Evolutionary conservation across 2,888 invertebrate species (phyloP).

Genomic region (Baronia brevicornis): DNA sequence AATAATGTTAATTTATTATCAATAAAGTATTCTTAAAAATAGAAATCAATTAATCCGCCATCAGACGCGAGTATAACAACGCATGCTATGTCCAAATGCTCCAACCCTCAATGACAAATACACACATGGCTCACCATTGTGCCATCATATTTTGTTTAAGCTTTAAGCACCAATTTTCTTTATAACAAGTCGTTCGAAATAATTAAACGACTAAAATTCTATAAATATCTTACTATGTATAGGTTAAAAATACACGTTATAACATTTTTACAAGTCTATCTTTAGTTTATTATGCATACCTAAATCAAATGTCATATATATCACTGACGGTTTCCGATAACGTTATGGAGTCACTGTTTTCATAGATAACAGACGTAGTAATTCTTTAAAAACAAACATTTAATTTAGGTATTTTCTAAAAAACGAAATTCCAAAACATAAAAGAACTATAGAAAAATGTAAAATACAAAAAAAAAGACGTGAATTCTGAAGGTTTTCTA

Average conservation of each 20-base stretch:
- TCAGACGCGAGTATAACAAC: constrained; percentile 63
- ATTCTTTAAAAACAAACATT: constrained; percentile 35
- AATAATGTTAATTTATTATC: too few relatives aligned
- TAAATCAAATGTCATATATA: constrained; percentile 27
- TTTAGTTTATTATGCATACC: constrained; percentile 48
- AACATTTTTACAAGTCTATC: constrained; percentile 75
- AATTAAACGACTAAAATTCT: constrained; percentile 75
- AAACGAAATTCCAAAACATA: constrained; percentile 41
- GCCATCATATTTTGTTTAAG: constrained; percentile 61
- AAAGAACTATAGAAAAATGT: constrained; percentile 41
- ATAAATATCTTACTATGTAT: constrained; percentile 76
- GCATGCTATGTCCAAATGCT: constrained; percentile 73
- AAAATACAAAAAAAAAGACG: constrained; percentile 38
- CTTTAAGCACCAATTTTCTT: constrained; percentile 76
- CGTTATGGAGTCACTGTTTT: too few relatives aligned
- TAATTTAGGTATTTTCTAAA: constrained; percentile 34
- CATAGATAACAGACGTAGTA: too few relatives aligned
- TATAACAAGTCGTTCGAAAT: constrained; percentile 76
- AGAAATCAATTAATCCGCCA: constrained; percentile 37
- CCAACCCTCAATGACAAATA: constrained; percentile 65
- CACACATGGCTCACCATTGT: constrained; percentile 45
- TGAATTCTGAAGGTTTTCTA: constrained; percentile 22
- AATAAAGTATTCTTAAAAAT: too few relatives aligned
- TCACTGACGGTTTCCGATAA: too few relatives aligned
- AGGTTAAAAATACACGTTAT: constrained; percentile 75